Conservation (phyloP, 2,888 invertebrate genomes). For the Agapostemon virescens region DNA sequence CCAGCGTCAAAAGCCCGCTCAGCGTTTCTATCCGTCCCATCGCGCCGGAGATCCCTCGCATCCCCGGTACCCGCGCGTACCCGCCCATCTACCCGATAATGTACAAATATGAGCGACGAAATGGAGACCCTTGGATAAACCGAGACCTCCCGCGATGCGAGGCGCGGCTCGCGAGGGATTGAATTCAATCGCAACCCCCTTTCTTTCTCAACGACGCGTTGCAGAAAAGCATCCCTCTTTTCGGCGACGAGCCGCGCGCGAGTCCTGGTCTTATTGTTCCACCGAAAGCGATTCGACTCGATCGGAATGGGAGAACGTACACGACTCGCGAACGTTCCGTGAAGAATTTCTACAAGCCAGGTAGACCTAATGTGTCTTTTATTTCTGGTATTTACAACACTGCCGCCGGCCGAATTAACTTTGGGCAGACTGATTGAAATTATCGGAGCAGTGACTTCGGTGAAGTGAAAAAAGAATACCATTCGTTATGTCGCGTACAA, state of each 20-base stretch:
- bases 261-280: slow-evolving; percentile 1
- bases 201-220: slow-evolving; percentile 3
- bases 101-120: slow-evolving; percentile 52
- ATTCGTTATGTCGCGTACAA: no score
- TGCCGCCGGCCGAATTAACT: no score
- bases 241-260: background rate
- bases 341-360: no score
- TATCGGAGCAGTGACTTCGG: no score
- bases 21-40: slow-evolving; percentile 41
- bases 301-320: background rate
- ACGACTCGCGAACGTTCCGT: background rate
- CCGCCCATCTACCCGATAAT: slow-evolving; percentile 26
- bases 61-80: background rate
- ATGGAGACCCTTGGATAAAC: slow-evolving; percentile 45
- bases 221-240: background rate
- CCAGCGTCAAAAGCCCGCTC: slow-evolving; percentile 49
- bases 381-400: no score
- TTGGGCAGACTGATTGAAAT: no score
- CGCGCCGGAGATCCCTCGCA: slow-evolving; percentile 3
- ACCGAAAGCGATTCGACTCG: background rate
- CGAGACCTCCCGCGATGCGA: slow-evolving; percentile 18
- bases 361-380: no score
- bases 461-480: no score
- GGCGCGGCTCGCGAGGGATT: background rate
- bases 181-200: slow-evolving; percentile 24